Evolutionary conservation across 1,140 invertebrate genomes (phyloP).

Genomic region (Bombyx mori): DNA sequence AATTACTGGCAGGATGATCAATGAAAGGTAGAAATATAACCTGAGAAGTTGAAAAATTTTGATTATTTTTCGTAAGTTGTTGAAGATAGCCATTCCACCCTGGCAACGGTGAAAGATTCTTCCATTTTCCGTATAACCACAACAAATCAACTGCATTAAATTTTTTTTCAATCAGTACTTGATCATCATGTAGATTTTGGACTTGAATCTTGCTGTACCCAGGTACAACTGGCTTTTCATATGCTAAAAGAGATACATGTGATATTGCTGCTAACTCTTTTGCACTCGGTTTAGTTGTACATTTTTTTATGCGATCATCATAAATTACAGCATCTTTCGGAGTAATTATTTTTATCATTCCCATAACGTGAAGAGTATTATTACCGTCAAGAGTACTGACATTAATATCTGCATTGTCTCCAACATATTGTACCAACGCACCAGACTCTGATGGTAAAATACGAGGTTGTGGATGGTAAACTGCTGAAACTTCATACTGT

Average conservation of each 20-base stretch:
- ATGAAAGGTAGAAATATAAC: conserved; percentile 55
- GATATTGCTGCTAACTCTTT: conserved; percentile 36
- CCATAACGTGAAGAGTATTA: conserved; percentile 40
- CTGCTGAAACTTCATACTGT: conserved; percentile 44
- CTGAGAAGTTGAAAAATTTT: conserved; percentile 23
- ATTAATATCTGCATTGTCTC: conserved; percentile 50
- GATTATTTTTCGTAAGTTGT: conserved; percentile 16
- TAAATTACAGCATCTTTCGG: conserved; percentile 32
- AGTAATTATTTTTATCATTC: conserved; percentile 33
- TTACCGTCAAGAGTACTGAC: conserved; percentile 39
- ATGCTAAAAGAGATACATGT: conserved; percentile 33
- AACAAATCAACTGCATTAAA: conserved; percentile 28
- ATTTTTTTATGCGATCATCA: conserved; percentile 33
- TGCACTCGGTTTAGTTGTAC: conserved; percentile 34
- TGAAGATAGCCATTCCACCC: conserved; percentile 22
- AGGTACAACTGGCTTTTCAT: conserved; percentile 34
- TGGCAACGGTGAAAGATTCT: conserved; percentile 19
- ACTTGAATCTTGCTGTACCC: conserved; percentile 33
- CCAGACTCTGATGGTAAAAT: conserved; percentile 41
- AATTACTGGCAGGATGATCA: conserved; percentile 38
- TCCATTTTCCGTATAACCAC: conserved; percentile 36
- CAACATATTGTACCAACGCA: conserved; percentile 40
- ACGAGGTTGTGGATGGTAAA: conserved; percentile 34
- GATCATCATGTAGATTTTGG: conserved; percentile 26
- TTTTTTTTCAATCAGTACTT: conserved; percentile 25